phyloP scores from a whole-genome alignment of 2,113 vertebrate species.

The Amphiprion ocellaris region DNA sequence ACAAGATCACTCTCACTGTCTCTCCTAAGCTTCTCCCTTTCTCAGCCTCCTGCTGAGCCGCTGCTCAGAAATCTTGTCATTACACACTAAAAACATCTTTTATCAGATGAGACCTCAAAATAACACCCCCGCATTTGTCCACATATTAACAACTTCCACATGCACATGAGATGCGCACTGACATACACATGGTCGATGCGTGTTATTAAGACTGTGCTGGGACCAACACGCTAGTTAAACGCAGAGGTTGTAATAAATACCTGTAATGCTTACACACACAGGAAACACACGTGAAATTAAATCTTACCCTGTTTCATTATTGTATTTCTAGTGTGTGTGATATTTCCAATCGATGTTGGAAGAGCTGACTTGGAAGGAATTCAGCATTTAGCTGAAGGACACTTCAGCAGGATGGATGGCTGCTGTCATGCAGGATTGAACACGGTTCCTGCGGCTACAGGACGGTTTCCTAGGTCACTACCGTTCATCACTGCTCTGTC shows the following conservation, averaged over 20 bases:
- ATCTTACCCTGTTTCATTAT: neutral
- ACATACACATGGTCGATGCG: neutral
- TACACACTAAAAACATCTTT: constrained; percentile 56
- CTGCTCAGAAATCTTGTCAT: constrained; percentile 54
- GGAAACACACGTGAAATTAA: neutral
- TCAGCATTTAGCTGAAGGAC: constrained; percentile 38
- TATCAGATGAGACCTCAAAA: constrained; percentile 45
- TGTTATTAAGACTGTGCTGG: neutral
- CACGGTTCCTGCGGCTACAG: constrained; percentile 21
- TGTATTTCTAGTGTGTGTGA: constrained; percentile 3
- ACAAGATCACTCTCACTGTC: constrained; percentile 21
- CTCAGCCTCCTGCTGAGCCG: constrained; percentile 45
- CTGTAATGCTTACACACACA: neutral
- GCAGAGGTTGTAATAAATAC: neutral
- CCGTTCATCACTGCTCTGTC: neutral
- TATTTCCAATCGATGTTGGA: constrained; percentile 15
- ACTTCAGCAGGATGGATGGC: constrained; percentile 48
- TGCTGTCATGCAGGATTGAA: constrained; percentile 51
- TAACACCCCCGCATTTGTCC: neutral
- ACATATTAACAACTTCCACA: constrained; percentile 19
- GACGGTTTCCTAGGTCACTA: constrained; percentile 28
- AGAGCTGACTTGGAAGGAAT: constrained; percentile 25
- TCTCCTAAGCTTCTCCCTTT: constrained; percentile 16
- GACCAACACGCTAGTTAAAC: neutral
- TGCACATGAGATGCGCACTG: neutral